Base-by-base conservation (phyloP, 2,113 vertebrate genomes). In the Puma concolor region DNA sequence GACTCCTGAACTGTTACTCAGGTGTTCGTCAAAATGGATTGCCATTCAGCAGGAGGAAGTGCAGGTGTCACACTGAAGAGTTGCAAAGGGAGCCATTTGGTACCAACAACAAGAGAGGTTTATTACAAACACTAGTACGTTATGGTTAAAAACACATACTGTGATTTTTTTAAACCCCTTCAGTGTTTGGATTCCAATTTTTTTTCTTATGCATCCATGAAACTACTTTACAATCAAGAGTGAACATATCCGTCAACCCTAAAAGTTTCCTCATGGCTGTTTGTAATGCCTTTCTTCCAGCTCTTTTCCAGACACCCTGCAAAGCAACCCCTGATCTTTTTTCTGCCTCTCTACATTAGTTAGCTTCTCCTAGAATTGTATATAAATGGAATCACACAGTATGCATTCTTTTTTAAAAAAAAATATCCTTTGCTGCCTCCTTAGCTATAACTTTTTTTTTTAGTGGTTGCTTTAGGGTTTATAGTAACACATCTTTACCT, bases 31-130 rank as follows among this genome's bases (percentile, higher is more conserved):
- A 96, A 97, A 86, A 90, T n/a, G 95, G 95, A 96, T 98, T 52
- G 64, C 97, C 98, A 98, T 71, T 98, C 94, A 94, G 2, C 0
- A 48, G 84, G 72, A 98, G 97, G 97, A 98, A 98, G 92, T 8
- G 4, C 98, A 99, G 95, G 98, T 98, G 97, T 97, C 98, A 97
- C 88, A 98, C 94, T 98, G 98, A 98, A 98, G 97, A 94, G 50
- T 90, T 97, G 96, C 82, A 88, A 98, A 97, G 97, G 97, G 96
- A 98, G 93, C 44, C 86, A 97, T 97, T 97, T 98, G 94, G 97
- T 97, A 97, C 84, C 94, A 98, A 97, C 93, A 97, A 94, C 92
- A 97, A 94, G 96, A 97, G 66, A 82, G 92, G 97, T 98, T 98
- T 98, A 98, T 98, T 98, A 93, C 64, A 97, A 80, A 91, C 97